These are phyloP conservation scores for Cataglyphis hispanica DNA, from an alignment of 1,140 invertebrate genomes.

Conservation along the genomic window DNA sequence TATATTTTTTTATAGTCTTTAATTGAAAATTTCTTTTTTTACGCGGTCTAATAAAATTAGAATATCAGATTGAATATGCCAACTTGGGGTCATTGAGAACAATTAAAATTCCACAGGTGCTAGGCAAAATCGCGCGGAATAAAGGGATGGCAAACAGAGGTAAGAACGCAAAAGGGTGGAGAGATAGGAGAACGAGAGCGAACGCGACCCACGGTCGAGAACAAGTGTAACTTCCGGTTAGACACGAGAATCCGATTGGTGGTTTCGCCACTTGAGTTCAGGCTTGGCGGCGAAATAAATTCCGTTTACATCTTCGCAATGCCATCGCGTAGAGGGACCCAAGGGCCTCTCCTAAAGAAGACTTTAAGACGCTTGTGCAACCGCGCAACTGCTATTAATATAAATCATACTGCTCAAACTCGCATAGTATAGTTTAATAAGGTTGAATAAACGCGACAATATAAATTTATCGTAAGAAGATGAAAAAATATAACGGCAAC, in stretches of 20 bases:
- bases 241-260: slow-evolving; percentile 62
- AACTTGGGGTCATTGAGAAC: not conserved
- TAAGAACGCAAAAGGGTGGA: slow-evolving; percentile 1
- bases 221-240: slow-evolving; percentile 72
- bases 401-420: slow-evolving; percentile 40
- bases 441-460: slow-evolving; percentile 19
- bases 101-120: slow-evolving; percentile 57
- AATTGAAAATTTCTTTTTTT: not conserved
- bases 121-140: slow-evolving; percentile 43
- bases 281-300: slow-evolving; percentile 62
- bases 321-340: slow-evolving; percentile 30
- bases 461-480: slow-evolving; percentile 1
- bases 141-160: slow-evolving; percentile 15
- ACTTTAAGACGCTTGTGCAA: slow-evolving; percentile 32
- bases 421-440: slow-evolving; percentile 44
- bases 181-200: not conserved
- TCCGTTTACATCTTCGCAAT: slow-evolving; percentile 58
- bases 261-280: slow-evolving; percentile 68
- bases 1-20: not conserved
- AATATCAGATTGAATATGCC: not conserved
- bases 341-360: slow-evolving; percentile 44
- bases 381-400: slow-evolving; percentile 44
- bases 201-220: slow-evolving; percentile 43
- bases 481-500: not conserved
- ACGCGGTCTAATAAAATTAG: not conserved